Evolutionary conservation across 1,140 invertebrate genomes (phyloP).

Genomic region (Rhopalosiphum maidis): DNA sequence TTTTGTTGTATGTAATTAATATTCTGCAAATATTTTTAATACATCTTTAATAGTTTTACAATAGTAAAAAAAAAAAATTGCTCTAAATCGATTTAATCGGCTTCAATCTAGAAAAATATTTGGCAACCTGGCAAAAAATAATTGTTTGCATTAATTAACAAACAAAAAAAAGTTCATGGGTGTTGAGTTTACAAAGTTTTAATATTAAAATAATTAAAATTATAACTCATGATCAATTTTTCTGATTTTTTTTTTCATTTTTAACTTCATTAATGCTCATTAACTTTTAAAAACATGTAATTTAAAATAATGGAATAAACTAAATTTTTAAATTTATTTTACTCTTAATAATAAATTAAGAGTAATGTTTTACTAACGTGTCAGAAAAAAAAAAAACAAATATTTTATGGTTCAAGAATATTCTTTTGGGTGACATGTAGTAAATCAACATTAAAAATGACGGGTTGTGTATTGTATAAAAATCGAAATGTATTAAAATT

Average conservation of each 20-base stretch:
- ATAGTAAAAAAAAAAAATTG: background rate
- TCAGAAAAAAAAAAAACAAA: background rate
- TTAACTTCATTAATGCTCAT: background rate
- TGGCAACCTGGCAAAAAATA: background rate
- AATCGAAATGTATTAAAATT: background rate
- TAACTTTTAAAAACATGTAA: background rate
- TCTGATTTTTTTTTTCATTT: background rate
- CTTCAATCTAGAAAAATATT: background rate
- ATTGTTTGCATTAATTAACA: background rate
- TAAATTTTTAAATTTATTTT: background rate
- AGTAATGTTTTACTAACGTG: background rate
- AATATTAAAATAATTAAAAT: background rate
- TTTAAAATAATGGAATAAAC: background rate
- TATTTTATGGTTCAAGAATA: constrained; percentile 1
- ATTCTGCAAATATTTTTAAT: background rate
- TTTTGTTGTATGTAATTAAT: background rate
- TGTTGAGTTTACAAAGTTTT: background rate
- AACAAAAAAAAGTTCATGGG: background rate
- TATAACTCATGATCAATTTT: background rate
- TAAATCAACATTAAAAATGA: constrained; percentile 18
- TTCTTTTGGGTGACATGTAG: constrained; percentile 1
- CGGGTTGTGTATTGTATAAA: background rate
- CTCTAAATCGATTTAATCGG: background rate
- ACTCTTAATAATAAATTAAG: constrained; percentile 8
- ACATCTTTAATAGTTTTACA: too few relatives aligned